Conservation (phyloP, 2,888 invertebrate genomes). For the Cetonia aurata region DNA sequence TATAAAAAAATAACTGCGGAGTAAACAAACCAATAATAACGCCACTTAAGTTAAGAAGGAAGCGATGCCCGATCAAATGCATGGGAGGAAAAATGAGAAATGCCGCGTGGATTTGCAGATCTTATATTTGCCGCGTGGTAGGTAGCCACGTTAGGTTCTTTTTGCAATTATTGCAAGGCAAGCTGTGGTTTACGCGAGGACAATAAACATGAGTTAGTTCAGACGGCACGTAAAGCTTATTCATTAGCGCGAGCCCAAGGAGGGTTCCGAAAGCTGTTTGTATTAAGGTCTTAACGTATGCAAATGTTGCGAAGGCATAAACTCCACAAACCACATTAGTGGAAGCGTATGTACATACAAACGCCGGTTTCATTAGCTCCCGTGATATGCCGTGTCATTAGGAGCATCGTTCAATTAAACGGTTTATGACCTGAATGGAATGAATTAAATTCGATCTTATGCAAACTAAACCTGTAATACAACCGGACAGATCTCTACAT, state of each 20-base stretch:
- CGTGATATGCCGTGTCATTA: constrained; percentile 8
- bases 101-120: too few relatives aligned
- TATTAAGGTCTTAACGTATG: constrained; percentile 28
- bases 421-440: constrained; percentile 6
- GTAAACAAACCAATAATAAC: constrained; percentile 15
- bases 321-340: constrained; percentile 25
- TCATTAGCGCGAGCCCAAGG: constrained; percentile 21
- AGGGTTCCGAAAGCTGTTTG: constrained; percentile 19
- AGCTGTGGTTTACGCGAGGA: constrained; percentile 11
- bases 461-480: too few relatives aligned
- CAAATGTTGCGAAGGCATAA: constrained; percentile 23
- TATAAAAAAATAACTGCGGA: constrained; percentile 4
- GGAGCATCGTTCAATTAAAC: constrained; percentile 21
- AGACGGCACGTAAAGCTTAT: constrained; percentile 19
- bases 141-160: background rate
- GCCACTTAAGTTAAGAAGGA: background rate
- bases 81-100: too few relatives aligned
- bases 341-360: constrained; percentile 21
- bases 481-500: too few relatives aligned
- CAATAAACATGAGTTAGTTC: constrained; percentile 21
- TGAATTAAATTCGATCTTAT: too few relatives aligned
- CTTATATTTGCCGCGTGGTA: background rate
- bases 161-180: constrained; percentile 5
- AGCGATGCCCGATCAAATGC: background rate
- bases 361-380: constrained; percentile 12